These are phyloP conservation scores for Otus sunia DNA, from an alignment of 2,113 vertebrate genomes.

Conservation along the genomic window DNA sequence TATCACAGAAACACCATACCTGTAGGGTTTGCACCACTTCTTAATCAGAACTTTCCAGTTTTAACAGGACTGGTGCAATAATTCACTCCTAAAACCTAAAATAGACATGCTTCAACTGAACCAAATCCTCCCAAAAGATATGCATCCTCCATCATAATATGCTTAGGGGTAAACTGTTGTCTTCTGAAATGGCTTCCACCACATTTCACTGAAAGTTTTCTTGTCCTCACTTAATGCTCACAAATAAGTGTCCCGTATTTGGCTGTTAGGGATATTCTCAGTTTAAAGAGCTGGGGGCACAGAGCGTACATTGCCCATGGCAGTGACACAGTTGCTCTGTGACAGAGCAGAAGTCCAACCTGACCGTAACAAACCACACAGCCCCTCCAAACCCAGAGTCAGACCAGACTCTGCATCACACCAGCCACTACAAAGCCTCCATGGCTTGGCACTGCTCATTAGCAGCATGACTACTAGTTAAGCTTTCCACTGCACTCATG, in stretches of 20 bases:
- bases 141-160: neutral
- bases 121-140: neutral
- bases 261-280: neutral
- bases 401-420: neutral
- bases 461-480: neutral
- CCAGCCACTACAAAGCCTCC: neutral
- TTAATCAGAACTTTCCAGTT: neutral
- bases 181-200: neutral
- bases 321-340: fast-evolving
- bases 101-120: neutral
- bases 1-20: neutral
- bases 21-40: neutral
- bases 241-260: neutral
- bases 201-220: neutral
- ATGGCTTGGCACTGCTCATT: neutral
- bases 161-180: neutral
- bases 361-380: neutral
- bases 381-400: neutral
- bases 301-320: neutral
- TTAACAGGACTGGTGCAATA: neutral
- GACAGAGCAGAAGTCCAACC: neutral
- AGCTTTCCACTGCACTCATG: neutral
- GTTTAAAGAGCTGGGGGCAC: neutral
- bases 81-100: neutral
- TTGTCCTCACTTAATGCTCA: neutral